Percentiles rank a stretch among this genome's conserved stretches.
phyloP scores from a whole-genome alignment of 2,797 vertebrate species.

The Cygnus olor region DNA sequence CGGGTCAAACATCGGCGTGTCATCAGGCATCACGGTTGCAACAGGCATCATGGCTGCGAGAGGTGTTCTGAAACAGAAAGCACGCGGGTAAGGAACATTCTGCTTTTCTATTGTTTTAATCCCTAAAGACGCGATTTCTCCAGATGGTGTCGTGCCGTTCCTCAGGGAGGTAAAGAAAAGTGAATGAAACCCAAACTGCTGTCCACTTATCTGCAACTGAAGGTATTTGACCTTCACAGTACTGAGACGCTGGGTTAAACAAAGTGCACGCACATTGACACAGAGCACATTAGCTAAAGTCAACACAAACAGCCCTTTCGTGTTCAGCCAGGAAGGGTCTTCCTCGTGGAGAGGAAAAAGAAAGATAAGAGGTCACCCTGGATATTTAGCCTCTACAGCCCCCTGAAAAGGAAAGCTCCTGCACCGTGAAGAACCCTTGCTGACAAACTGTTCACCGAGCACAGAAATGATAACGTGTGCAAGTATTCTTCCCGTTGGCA shows the following conservation, averaged over 20 bases:
- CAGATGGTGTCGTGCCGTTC: rapidly evolving
- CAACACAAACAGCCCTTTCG: rapidly evolving
- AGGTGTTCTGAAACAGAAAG: neutral
- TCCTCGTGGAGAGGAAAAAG: neutral
- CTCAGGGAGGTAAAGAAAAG: neutral
- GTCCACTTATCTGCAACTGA: neutral
- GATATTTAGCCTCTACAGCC: neutral
- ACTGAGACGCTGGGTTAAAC: neutral
- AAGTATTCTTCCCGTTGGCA: neutral
- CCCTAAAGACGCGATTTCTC: rapidly evolving
- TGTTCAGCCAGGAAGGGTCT: neutral
- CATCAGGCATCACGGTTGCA: conserved; percentile 85
- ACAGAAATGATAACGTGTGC: rapidly evolving
- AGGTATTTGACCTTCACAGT: neutral
- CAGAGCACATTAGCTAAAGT: rapidly evolving
- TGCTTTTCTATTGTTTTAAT: rapidly evolving
- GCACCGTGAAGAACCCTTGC: neutral
- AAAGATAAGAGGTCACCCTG: neutral
- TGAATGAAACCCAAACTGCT: neutral
- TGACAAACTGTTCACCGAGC: rapidly evolving
- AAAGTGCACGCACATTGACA: rapidly evolving
- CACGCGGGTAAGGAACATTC: rapidly evolving
- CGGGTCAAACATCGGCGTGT: conserved; percentile 92
- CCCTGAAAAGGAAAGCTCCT: neutral
- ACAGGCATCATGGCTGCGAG: conserved; percentile 66